Evolutionary conservation across 2,888 invertebrate genomes (phyloP), one percentile per base, ranked within the genome.

Genomic region (Mellilla xanthometata): DNA sequence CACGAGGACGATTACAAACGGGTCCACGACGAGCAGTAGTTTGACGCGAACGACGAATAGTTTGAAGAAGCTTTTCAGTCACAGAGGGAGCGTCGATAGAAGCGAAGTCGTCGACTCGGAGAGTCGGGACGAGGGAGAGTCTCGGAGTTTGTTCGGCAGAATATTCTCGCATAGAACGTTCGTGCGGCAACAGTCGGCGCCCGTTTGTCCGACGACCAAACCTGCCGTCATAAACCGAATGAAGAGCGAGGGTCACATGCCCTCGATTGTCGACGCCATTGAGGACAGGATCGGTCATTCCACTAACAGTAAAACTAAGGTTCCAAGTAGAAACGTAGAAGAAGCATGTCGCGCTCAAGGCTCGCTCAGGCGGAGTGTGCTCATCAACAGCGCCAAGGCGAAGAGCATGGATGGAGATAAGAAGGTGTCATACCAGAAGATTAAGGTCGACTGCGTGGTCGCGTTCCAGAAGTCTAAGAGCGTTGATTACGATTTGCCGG

Each of bases 31-130:
- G 0, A 92, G 92, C 28, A 92, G 91, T 46, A 91, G 93, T 39
- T 73, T 93, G 28, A 92, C 93, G 0, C 84, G 92, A 49, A 91
- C 92, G 11, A 93, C 92, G 0, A 91, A 91, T 34, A 91, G 92
- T 44, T 72, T 91, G 30, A 90, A 89, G 58, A 91, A 90, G 49
- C 78, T 91, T 1, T 85, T 90, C 50, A 76, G 73, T 29, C 87
- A 90, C 39, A 76, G 88, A 72, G 72, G 75, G 7, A 88, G 86
- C 55, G 65, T 90, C 10, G 90, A 90, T 42, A 81, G 78, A 52
- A 80, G 76, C 23, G 84, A 85, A 8, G 41, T n/a, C 13, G 60
- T 67, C 4, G 84, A 83, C 46, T 63, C 72, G 0, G 82, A 78
- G 9, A 68, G 60, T 13, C 82, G 73, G 56, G 82, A 82, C 1